Base-by-base conservation (phyloP, 2,888 invertebrate species). In the Cephus rjabovi region DNA sequence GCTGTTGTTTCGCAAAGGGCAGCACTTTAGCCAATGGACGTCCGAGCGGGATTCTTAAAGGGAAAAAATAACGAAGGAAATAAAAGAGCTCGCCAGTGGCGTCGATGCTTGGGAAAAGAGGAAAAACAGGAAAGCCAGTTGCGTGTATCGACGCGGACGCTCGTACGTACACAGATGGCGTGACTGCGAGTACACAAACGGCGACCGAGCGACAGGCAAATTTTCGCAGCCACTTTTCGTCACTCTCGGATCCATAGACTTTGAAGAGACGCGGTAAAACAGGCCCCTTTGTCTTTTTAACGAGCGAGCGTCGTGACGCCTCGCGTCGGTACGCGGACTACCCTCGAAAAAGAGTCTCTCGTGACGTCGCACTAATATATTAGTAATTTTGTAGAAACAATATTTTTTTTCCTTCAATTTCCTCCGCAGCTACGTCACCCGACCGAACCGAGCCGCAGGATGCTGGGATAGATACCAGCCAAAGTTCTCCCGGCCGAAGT, bases 311-410 rank as follows among this genome's bases (percentile, higher is more conserved):
- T 56, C 56, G 23, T 6, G 56, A 56, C 56, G 56, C 56, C 56
- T 56, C 56, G 56, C 23, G 56, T 56, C 56, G 23, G 9, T 56
- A 56, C 23, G 2, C 23, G 0, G 4, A 0, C 15, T 6, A 12
- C 40, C 15, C 15, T 40, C 15, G 15, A 23, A 23, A 56, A 6
- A 23, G 23, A 56, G 23, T 56, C 56, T 23, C 23, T 56, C 56
- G 23, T 56, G 56, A 56, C 56, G 56, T 56, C 56, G 56, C 23
- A 9, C 56, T 56, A 23, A 56, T 56, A 9, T 9, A 9, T 15
- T 9, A 23, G 35, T 79, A 77, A 77, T 79, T 79, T 73, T 77
- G 69, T 75, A 76, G 33, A 34, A 34, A 23, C 2, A 73, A 78
- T 4, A 56, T 68, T 12, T 37, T 12, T 12, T n/a, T 23, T 15